These are phyloP conservation scores for Periphyllus acericola DNA, from an alignment of 2,888 invertebrate genomes.

Conservation along the genomic window DNA sequence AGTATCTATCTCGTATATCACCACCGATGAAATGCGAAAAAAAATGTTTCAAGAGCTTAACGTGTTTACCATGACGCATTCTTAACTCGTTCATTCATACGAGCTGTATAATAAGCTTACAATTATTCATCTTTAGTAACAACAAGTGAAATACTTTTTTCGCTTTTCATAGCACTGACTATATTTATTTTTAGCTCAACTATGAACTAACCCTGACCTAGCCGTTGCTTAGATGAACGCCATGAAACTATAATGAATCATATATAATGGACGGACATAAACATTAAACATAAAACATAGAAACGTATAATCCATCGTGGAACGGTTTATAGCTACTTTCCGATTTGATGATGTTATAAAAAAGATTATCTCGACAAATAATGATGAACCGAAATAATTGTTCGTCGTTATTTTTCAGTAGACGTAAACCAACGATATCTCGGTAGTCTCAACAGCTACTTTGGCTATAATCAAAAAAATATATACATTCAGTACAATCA, in stretches of 20 bases:
- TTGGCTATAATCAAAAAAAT: no score
- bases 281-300: not conserved
- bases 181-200: not conserved
- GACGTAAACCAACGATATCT: not conserved
- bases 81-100: no score
- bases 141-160: no score
- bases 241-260: not conserved
- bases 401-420: not conserved
- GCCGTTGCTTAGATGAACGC: not conserved
- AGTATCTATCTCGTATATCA: no score
- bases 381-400: not conserved
- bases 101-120: no score
- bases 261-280: not conserved
- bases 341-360: not conserved
- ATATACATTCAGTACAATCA: no score
- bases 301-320: not conserved
- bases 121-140: no score
- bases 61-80: no score
- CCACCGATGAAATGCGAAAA: no score
- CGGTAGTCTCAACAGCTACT: not conserved
- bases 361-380: not conserved
- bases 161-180: no score
- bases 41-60: no score
- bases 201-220: slow-evolving; percentile 10
- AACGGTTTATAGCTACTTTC: not conserved